Evolutionary conservation across 2,113 vertebrate species (phyloP), one percentile per base, ranked within the genome.

Genomic region (Neotoma lepida): DNA sequence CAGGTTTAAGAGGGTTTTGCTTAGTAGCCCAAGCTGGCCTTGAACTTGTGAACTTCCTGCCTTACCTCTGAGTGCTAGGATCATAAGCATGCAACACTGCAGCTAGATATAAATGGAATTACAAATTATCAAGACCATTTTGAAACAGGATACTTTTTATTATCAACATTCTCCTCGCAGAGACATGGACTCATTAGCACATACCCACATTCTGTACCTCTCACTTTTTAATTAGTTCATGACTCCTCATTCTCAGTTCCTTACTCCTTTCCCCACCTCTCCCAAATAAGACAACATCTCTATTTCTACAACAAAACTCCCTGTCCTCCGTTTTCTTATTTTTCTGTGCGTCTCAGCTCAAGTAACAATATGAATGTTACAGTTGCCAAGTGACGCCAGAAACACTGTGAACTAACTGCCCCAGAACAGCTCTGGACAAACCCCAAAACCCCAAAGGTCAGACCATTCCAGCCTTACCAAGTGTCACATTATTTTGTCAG

Each of bases 341-440:
- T 84, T 56, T 64, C 54, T 77, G 76, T 81, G 70, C 70, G 91
- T 58, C 58, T 96, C 88, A 86, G 95, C 70, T 95, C 44, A 87
- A 86, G 58, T 61, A 93, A 92, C 54, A 90, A 80, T 92, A 78
- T 94, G 64, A 96, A 88, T 26, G 91, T 95, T 68, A 76, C 17
- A 73, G 96, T 90, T 96, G 80, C 73, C 66, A 92, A 89, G 86
- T 63, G 88, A 86, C 46, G 33, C 71, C 89, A 88, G 68, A 95
- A 96, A 93, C 90, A 89, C 33, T 93, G 82, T 90, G 91, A 82
- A 95, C 93, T 89, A 73, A 90, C 85, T 91, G 80, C 17, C 84
- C 78, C 46, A 39, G 35, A 94, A 95, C 66, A 86, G 73, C 77
- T 66, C 66, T 73, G 88, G 68, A 51, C 68, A 17, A 94, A 63